Evolutionary conservation across 2,113 vertebrate genomes (phyloP).

Genomic region (Megalops atlanticus): DNA sequence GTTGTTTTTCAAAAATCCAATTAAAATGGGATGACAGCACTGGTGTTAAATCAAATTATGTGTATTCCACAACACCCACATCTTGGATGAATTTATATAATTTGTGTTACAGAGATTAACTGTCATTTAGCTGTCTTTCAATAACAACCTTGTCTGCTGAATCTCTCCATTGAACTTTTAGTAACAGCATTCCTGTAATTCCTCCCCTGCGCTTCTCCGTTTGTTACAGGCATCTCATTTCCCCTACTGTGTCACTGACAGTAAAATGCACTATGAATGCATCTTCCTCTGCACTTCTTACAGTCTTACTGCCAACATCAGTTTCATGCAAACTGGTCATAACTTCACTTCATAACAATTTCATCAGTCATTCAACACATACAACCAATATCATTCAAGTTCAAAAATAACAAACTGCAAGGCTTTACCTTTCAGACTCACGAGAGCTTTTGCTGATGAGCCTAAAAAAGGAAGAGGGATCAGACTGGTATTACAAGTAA

Average conservation of each 20-base stretch:
- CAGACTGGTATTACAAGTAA: conserved; percentile 38
- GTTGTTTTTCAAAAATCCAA: no score
- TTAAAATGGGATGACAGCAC: not conserved
- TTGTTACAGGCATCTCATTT: not conserved
- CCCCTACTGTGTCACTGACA: not conserved
- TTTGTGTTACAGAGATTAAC: no score
- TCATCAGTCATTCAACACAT: not conserved
- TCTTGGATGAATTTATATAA: not conserved
- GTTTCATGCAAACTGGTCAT: not conserved
- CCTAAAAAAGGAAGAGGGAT: conserved; percentile 65
- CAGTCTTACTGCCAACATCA: not conserved
- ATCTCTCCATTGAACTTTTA: not conserved
- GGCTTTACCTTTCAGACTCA: conserved; percentile 92
- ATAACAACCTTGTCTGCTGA: not conserved
- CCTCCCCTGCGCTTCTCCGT: no score
- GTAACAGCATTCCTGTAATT: not conserved
- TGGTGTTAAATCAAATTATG: not conserved
- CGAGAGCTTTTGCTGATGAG: conserved; percentile 96
- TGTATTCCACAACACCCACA: not conserved
- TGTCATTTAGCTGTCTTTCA: not conserved
- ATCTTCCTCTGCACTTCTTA: not conserved
- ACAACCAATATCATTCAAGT: not conserved
- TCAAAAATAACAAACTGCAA: not conserved
- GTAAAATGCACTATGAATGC: not conserved
- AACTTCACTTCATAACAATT: not conserved